Conservation (phyloP, 2,797 vertebrate species). For the Scolopax rusticola region DNA sequence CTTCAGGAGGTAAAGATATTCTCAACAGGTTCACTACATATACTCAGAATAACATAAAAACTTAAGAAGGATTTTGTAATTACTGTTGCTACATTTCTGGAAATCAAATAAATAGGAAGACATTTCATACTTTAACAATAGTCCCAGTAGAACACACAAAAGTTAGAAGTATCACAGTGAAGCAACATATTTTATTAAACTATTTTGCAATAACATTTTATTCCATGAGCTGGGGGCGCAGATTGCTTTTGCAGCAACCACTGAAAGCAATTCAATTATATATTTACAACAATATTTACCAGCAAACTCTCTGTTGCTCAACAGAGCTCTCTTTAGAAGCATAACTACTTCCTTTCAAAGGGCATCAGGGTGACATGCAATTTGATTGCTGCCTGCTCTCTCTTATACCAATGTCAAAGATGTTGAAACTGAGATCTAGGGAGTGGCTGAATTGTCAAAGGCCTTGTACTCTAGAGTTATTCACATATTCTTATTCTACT, state of each 20-base stretch:
- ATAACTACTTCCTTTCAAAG: background rate
- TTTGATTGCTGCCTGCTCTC: background rate
- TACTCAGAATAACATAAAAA: background rate
- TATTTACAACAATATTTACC: background rate
- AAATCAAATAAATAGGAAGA: background rate
- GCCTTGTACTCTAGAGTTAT: background rate
- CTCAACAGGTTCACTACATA: background rate
- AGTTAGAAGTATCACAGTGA: background rate
- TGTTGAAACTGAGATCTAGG: background rate
- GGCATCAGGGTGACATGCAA: background rate
- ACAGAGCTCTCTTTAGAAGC: background rate
- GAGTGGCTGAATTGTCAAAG: background rate
- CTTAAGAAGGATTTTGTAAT: background rate
- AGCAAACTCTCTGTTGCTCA: background rate
- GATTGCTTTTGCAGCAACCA: background rate
- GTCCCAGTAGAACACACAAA: background rate
- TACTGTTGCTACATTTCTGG: background rate
- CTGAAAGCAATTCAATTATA: background rate
- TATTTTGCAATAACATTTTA: background rate
- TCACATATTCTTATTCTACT: background rate
- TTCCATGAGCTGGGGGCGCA: background rate
- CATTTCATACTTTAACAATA: background rate
- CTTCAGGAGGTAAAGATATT: background rate
- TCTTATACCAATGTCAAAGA: background rate
- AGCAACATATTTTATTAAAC: background rate